phyloP scores from a whole-genome alignment of 2,113 vertebrate species.

The Syrrhaptes paradoxus region DNA sequence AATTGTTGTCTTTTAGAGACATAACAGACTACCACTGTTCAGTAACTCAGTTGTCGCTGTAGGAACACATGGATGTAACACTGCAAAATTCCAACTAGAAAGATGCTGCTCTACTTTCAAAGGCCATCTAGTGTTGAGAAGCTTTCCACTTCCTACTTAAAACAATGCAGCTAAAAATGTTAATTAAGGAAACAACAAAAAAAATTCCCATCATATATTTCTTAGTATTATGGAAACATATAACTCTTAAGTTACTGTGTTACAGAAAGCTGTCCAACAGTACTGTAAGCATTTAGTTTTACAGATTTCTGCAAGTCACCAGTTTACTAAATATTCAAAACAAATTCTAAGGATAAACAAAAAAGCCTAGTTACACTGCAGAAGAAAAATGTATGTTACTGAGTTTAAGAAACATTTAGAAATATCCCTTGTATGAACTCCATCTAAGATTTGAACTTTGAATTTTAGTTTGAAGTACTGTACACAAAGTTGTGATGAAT shows the following conservation, averaged over 20 bases:
- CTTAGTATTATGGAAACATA: neutral
- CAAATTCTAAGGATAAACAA: neutral
- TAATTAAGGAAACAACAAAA: neutral
- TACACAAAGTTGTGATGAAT: neutral
- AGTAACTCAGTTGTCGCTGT: neutral
- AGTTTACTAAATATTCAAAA: neutral
- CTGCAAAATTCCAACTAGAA: neutral
- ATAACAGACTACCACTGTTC: neutral
- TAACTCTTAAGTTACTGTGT: neutral
- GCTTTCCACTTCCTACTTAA: neutral
- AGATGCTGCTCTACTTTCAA: neutral
- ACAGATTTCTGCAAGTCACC: neutral
- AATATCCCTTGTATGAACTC: neutral
- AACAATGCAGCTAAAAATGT: neutral
- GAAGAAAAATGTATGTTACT: neutral
- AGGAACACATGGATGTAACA: neutral
- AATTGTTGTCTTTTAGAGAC: neutral
- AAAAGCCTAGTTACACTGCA: neutral
- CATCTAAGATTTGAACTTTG: neutral
- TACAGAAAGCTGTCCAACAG: neutral
- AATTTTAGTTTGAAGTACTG: neutral
- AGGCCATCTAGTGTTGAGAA: neutral
- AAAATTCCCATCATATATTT: neutral
- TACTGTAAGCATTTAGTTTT: neutral
- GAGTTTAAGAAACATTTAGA: slow-evolving; percentile 7